These are phyloP conservation scores for Chironomus striatipennis DNA, from an alignment of 1,140 invertebrate species.

Conservation along the genomic window DNA sequence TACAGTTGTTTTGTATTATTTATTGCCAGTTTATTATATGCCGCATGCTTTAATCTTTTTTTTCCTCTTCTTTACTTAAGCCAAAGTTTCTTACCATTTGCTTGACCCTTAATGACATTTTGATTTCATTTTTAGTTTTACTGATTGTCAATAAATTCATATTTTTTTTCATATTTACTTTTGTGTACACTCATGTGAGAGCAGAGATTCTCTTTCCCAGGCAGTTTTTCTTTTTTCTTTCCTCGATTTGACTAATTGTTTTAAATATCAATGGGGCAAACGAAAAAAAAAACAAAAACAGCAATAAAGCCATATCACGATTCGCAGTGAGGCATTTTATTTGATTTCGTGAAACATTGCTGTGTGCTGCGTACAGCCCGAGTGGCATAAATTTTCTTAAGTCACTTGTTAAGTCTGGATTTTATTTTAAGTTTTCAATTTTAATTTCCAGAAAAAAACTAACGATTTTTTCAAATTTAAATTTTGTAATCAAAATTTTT, in stretches of 20 bases:
- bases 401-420: too few species aligned
- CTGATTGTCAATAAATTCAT: background rate
- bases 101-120: slow-evolving; percentile 12
- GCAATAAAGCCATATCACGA: too few species aligned
- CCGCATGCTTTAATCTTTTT: slow-evolving; percentile 5
- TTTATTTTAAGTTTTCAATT: too few species aligned
- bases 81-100: background rate
- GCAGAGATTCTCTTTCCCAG: background rate
- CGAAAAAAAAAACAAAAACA: background rate
- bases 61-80: background rate
- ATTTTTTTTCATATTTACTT: background rate
- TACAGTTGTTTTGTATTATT: slow-evolving; percentile 1
- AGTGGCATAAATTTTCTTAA: too few species aligned
- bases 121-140: slow-evolving; percentile 10
- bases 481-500: too few species aligned
- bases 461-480: too few species aligned
- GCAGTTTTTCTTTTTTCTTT: background rate
- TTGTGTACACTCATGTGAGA: too few species aligned
- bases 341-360: too few species aligned
- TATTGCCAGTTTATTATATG: slow-evolving; percentile 12
- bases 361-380: too few species aligned
- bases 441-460: too few species aligned
- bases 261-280: background rate
- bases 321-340: too few species aligned
- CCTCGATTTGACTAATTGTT: background rate